These are phyloP conservation scores for Itoplectis maculator DNA, from an alignment of 2,888 invertebrate genomes.

Conservation along the genomic window DNA sequence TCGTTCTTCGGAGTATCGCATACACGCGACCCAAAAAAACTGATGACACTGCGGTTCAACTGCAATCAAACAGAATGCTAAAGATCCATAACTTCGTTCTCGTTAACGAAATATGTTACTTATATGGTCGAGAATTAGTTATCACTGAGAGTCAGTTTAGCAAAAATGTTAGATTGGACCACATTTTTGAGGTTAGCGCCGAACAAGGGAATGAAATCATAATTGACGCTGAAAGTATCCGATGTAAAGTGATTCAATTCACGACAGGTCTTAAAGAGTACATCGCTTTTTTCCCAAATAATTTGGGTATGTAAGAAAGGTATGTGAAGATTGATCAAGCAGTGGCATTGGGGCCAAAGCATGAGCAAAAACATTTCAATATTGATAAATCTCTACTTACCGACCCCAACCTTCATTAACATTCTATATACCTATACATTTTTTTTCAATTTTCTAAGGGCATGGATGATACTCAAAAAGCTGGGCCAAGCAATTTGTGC, in stretches of 20 bases:
- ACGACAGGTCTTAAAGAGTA: background rate
- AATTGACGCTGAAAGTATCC: constrained; percentile 3
- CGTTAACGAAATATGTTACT: constrained; percentile 38
- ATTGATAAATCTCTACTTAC: too few relatives aligned
- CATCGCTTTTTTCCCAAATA: constrained; percentile 27
- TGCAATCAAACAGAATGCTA: constrained; percentile 38
- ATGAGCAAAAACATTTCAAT: too few relatives aligned
- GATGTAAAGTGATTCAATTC: constrained; percentile 18
- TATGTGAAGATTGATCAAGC: too few relatives aligned
- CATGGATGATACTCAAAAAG: too few relatives aligned
- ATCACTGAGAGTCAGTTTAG: constrained; percentile 17
- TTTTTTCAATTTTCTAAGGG: too few relatives aligned
- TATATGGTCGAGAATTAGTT: constrained; percentile 43
- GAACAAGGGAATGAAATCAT: constrained; percentile 7
- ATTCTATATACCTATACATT: too few relatives aligned
- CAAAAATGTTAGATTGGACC: background rate
- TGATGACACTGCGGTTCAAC: constrained; percentile 50
- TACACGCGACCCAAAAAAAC: constrained; percentile 48
- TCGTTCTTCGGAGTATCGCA: constrained; percentile 18
- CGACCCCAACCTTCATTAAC: too few relatives aligned
- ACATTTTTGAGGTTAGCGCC: constrained; percentile 10
- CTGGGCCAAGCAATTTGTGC: too few relatives aligned
- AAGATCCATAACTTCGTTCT: constrained; percentile 39
- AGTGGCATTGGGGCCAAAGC: too few relatives aligned
- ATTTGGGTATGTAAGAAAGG: too few relatives aligned